Base-by-base conservation (phyloP, 2,888 invertebrate genomes). In the Dynastes tityus region DNA sequence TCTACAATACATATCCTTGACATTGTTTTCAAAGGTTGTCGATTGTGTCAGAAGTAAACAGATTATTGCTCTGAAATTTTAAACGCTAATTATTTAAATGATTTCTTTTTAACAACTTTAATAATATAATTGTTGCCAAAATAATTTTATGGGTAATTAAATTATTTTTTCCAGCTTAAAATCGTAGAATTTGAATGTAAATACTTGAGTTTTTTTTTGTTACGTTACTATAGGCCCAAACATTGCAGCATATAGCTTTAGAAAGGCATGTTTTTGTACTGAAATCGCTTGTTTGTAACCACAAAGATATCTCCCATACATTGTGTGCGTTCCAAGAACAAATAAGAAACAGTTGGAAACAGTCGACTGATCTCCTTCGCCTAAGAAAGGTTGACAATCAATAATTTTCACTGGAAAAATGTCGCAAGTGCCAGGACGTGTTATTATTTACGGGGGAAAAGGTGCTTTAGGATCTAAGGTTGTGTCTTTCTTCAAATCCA, bases 401-500 rank as follows among this genome's bases (percentile, higher is more conserved):
- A 71, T 71, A 71, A 49, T 53, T 51, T 27, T 5, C 13, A 22
- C 13, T 55, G n/a, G 53, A 53, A 71, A 55, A 29, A 79, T 79
- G 79, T 63, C 79, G 58, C 79, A 79, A 77, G 49, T 77, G 32
- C 64, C 84, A 78, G 94, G 95, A 86, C 93, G 93, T 86, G 94
- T 98, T 81, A 90, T 99, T 80, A 93, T 99, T 83, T 99, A 99
- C 88, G 99, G 99, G 79, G 99, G 99, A 58, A 94, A 95, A 88
- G 99, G 99, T 80, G 99, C 99, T 68, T 91, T 99, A 76, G 99
- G 99, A 68, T 94, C 96, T 2, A 94, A 94, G 63, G 95, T 96
- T 87, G 95, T 99, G 16, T 93, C 94, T 32, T 93, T 95, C 87
- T 98, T 99, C 87, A 98, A 98, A 90, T 91, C 94, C 1, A 94